phyloP scores from a whole-genome alignment of 2,113 vertebrate species.

The Malaclemys terrapin region DNA sequence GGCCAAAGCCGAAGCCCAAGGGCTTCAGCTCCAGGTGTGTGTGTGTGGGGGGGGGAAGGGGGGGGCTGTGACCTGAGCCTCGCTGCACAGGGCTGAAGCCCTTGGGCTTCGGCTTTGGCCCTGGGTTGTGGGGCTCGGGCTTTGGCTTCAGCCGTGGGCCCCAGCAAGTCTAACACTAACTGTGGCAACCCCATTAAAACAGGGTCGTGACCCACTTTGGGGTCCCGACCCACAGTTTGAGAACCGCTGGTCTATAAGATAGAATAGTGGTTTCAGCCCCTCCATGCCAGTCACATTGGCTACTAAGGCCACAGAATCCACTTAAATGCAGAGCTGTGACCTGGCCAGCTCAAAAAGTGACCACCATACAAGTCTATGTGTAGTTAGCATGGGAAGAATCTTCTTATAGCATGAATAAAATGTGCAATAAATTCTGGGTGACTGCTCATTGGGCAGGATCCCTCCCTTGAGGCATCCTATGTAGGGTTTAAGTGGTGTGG shows the following conservation, averaged over 20 bases:
- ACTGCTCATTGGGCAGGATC: not conserved
- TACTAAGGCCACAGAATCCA: not conserved
- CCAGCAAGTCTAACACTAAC: too few relatives aligned
- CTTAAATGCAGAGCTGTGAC: not conserved
- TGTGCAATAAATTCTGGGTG: not conserved
- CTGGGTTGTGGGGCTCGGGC: too few relatives aligned
- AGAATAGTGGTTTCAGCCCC: not conserved
- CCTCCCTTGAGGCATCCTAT: accelerated
- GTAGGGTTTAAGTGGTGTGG: not conserved
- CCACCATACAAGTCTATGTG: not conserved
- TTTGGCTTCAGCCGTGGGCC: too few relatives aligned
- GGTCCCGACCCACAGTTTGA: too few relatives aligned
- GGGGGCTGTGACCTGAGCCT: too few relatives aligned
- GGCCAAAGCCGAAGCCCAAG: too few relatives aligned
- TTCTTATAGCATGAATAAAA: not conserved
- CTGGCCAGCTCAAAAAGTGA: not conserved
- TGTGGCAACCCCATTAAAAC: too few relatives aligned
- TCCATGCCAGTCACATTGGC: not conserved
- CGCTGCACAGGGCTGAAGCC: too few relatives aligned
- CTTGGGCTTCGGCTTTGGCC: too few relatives aligned
- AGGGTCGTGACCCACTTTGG: too few relatives aligned
- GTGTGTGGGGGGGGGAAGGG: too few relatives aligned
- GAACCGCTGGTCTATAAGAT: not conserved
- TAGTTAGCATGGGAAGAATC: not conserved
- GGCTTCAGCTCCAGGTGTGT: too few relatives aligned